phyloP scores from a whole-genome alignment of 2,888 invertebrate genomes.

The Acrobasis consociella region DNA sequence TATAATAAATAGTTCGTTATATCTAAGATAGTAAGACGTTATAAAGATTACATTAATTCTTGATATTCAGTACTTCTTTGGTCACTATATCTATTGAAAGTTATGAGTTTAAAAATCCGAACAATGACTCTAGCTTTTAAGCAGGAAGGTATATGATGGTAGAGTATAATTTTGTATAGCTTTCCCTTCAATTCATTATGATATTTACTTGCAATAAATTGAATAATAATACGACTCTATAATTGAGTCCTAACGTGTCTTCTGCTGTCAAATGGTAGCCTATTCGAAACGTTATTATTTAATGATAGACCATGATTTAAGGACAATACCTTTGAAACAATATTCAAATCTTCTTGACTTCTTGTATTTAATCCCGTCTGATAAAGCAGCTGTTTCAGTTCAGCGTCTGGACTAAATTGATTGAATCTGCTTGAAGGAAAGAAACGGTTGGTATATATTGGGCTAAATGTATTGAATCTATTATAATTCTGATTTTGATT shows the following conservation, averaged over 20 bases:
- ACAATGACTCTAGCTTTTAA: neutral
- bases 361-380: slow-evolving; percentile 86
- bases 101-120: slow-evolving; percentile 1
- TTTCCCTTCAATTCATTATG: neutral
- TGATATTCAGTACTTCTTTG: slow-evolving; percentile 33
- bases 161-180: neutral
- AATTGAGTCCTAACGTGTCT: slow-evolving; percentile 52
- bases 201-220: neutral
- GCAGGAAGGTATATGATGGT: neutral
- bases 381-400: slow-evolving; percentile 85
- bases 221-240: neutral
- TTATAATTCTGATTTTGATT: slow-evolving; percentile 57
- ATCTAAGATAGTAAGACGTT: slow-evolving; percentile 25
- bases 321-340: slow-evolving; percentile 91
- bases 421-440: slow-evolving; percentile 61
- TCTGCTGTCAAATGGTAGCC: slow-evolving; percentile 70
- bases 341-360: slow-evolving; percentile 88
- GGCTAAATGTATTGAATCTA: slow-evolving; percentile 64
- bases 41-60: slow-evolving; percentile 11
- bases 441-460: slow-evolving; percentile 57
- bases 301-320: slow-evolving; percentile 88
- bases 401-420: slow-evolving; percentile 72
- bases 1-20: slow-evolving; percentile 66
- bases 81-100: slow-evolving; percentile 31
- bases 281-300: slow-evolving; percentile 66